A percentile compares a stretch with the other conserved stretches of the same genome.
Evolutionary conservation across 2,113 vertebrate species (phyloP).

Genomic region (Toxotes jaculatrix): DNA sequence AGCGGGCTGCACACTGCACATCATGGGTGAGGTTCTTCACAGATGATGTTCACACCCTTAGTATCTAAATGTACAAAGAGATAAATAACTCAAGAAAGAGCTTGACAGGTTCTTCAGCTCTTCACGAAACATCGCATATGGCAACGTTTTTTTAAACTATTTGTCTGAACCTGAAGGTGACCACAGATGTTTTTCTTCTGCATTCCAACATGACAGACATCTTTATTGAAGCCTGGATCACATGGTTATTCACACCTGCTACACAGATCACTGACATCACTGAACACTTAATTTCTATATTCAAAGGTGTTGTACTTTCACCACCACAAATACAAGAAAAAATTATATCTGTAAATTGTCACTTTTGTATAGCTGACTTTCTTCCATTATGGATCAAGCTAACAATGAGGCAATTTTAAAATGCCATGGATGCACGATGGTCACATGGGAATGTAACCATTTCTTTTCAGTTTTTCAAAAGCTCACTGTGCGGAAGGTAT

Average conservation of each 20-base stretch:
- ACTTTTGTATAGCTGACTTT: not conserved
- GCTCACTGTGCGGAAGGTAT: not conserved
- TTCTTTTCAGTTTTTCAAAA: not conserved
- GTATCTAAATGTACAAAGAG: slow-evolving; percentile 19
- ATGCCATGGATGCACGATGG: not conserved
- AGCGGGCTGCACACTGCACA: not conserved
- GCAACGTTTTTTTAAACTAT: slow-evolving; percentile 4
- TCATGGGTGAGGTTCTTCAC: slow-evolving; percentile 15
- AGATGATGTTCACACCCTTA: slow-evolving; percentile 33
- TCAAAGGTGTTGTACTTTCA: slow-evolving; percentile 7
- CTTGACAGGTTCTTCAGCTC: slow-evolving; percentile 8
- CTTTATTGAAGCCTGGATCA: not conserved
- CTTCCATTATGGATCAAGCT: not conserved
- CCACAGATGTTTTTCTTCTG: slow-evolving; percentile 5
- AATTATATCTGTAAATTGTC: too few species aligned
- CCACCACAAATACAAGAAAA: not conserved
- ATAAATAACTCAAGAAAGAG: slow-evolving; percentile 26
- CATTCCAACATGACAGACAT: slow-evolving; percentile 8
- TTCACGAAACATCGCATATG: slow-evolving; percentile 26
- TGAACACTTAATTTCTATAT: not conserved
- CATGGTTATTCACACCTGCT: slow-evolving; percentile 19
- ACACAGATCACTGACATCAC: not conserved
- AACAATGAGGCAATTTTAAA: not conserved
- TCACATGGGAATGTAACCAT: not conserved
- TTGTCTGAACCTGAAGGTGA: not conserved